Base-by-base conservation (phyloP, 2,888 invertebrate species). In the Heliconius sara region DNA sequence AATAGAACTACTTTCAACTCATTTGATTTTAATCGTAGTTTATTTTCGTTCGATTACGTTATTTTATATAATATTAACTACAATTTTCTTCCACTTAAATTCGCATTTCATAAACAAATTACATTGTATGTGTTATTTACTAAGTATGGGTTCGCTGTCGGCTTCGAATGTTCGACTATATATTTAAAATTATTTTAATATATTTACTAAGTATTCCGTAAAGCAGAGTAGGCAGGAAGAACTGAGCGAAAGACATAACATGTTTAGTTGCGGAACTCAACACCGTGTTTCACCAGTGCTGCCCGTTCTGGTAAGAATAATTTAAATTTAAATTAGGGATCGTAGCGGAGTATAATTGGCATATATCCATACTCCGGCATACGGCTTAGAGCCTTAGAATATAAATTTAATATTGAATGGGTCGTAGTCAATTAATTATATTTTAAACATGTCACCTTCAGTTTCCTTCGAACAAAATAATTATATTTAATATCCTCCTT, bases 361-460 rank as follows among this genome's bases (percentile, higher is more conserved):
- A 39, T 60, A 73, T 34, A 57, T 7, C 34, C 57, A 60, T 60
- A 60, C 10, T 73, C 5, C 39, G n/a, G 13, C 73, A 60, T 65
- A 5, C 22, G 30, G 10, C 43, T 66, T 65, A 9, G 25, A 65
- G 27, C 22, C 52, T 65, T 65, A 12, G 22, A 22, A 30, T 22
- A 47, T 75, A 47, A 75, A 66, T 75, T 47, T 63, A 43, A 75
- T 66, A 75, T 75, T 47, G 27, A 25, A 30, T 19, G 22, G 43
- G 19, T 43, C 39, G 67, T 60, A 57, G 60, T 73, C 68, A 73
- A 76, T 76, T 81, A 80, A 80, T 79, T 60, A 34, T 75, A 74
- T 76, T 76, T 76, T 76, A 79, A 82, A 77, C 78, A 79, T 79
- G 80, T 76, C 77, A 76, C 70, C 79, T 80, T 80, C 78, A 79